phyloP scores from a whole-genome alignment of 2,113 vertebrate species.

The Falco punctatus region DNA sequence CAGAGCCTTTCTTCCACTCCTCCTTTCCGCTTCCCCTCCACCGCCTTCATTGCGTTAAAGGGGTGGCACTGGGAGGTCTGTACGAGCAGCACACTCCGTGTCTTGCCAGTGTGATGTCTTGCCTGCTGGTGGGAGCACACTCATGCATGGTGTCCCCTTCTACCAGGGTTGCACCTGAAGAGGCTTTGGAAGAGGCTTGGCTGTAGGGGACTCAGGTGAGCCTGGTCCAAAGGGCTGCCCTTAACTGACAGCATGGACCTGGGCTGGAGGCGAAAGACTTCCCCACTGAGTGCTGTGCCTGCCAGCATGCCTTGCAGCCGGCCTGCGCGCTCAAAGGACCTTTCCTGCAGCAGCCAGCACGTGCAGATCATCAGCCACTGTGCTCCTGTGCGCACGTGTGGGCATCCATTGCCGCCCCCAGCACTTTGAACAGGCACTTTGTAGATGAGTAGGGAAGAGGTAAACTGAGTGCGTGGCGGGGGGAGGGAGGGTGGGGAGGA shows the following conservation, averaged over 20 bases:
- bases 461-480: neutral
- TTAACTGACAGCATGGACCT: fast-evolving
- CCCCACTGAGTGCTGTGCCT: fast-evolving
- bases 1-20: neutral
- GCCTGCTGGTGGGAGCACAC: neutral
- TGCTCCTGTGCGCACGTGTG: neutral
- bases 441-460: slow-evolving; percentile 37
- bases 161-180: neutral
- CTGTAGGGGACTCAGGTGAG: neutral
- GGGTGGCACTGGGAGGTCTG: neutral
- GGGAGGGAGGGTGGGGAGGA: slow-evolving; percentile 37
- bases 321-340: fast-evolving
- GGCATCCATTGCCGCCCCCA: neutral
- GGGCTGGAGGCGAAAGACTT: neutral
- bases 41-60: neutral
- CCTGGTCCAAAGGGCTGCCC: neutral
- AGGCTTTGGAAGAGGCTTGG: neutral
- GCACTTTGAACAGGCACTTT: slow-evolving; percentile 27
- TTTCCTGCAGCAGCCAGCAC: neutral
- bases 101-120: fast-evolving
- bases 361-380: neutral
- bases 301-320: fast-evolving
- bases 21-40: neutral
- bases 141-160: fast-evolving
- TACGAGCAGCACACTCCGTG: fast-evolving